Evolutionary conservation across 2,888 invertebrate genomes (phyloP), one percentile per base, ranked within the genome.

Genomic region (Hypercompe scribonia): DNA sequence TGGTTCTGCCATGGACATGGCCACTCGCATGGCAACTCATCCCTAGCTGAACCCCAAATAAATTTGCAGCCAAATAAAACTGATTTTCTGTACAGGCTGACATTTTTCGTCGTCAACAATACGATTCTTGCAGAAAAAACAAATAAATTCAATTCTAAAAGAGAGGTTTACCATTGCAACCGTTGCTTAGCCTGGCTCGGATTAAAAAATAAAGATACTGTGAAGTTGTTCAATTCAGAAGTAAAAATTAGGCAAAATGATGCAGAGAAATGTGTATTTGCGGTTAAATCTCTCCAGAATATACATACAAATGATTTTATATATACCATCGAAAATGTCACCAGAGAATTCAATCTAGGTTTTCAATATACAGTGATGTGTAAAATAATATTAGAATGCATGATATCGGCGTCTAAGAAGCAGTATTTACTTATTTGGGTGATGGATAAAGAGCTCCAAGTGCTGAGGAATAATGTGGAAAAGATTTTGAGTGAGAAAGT

Each of bases 1-100:
- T 97, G 97, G 96, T 97, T 97, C 87, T 97, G 97, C 84, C 97
- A 97, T 79, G 94, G 94, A 0, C 93, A 94, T 67, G 91, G 93
- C 3, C 91, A 94, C 65, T 91, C 92, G 7, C 90, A 93, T 36
- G 89, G 89, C 0, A 84, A 88, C 65, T 72, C 78, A 24, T 71
- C 86, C 3, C 81, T 78, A 66, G 79, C 78, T 28, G 88, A 89
- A 50, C 79, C 84, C 75, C 46, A 21, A 46, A 78, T 89, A 69
- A 72, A 72, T n/a, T 83, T 96, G 28, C 94, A 94, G 76, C 96
- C 96, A 31, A 96, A 95, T 76, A 89, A 91, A 76, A 88, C 85
- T 42, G 97, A 97, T 90, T 95, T 96, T 83, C 94, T 97, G 54
- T 97, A 96, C 85, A 92, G 96, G 66, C 89, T 95, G 28, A 96